These are phyloP conservation scores for Albula glossodonta DNA, from an alignment of 2,113 vertebrate genomes.

Conservation along the genomic window DNA sequence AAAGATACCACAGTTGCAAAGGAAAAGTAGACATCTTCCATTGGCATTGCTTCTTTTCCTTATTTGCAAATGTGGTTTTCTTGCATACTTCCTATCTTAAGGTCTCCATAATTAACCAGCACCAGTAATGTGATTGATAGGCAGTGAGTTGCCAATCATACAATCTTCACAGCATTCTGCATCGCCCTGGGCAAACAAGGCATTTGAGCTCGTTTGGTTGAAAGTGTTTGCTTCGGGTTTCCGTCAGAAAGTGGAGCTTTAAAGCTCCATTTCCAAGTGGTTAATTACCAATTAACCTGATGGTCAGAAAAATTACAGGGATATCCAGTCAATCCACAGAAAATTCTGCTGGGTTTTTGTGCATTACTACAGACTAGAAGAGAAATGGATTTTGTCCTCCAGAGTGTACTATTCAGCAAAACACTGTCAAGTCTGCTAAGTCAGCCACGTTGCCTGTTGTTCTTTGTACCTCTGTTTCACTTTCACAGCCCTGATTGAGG, in stretches of 20 bases:
- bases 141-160: not conserved
- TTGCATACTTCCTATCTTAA: not conserved
- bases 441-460: not conserved
- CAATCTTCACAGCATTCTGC: not conserved
- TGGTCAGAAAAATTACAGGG: not conserved
- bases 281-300: not conserved
- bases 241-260: not conserved
- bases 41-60: not conserved
- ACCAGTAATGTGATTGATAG: not conserved
- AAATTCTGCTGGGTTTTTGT: not conserved
- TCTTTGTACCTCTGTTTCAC: not conserved
- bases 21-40: slow-evolving; percentile 19
- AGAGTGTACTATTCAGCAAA: not conserved
- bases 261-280: not conserved
- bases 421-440: not conserved
- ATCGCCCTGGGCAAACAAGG: not conserved
- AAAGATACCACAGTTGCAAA: too few species aligned
- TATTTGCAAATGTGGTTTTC: too few species aligned
- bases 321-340: not conserved
- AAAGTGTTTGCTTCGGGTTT: not conserved
- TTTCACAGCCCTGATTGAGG: not conserved
- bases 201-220: not conserved
- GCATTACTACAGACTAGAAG: not conserved
- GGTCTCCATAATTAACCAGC: not conserved
- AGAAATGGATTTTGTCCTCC: not conserved